Evolutionary conservation across 2,888 invertebrate species (phyloP).

Genomic region (Meteorus colon): DNA sequence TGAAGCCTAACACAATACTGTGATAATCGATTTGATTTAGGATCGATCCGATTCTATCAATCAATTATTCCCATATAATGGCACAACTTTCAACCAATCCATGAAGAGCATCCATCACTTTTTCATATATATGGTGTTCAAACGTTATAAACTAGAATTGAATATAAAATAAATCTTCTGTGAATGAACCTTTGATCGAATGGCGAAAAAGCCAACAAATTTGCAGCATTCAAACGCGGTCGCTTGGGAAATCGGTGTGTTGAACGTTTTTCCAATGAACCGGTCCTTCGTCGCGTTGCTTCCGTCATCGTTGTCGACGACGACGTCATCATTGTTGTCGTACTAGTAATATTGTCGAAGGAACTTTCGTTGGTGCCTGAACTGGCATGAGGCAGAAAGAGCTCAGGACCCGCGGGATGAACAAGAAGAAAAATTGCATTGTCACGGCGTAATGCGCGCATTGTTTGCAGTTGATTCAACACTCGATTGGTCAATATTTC

Average conservation of each 20-base stretch:
- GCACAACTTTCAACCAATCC: too few relatives aligned
- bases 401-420: constrained; percentile 69
- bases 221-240: constrained; percentile 46
- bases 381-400: constrained; percentile 60
- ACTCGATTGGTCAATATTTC: constrained; percentile 67
- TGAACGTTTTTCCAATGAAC: constrained; percentile 37
- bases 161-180: not conserved
- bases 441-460: constrained; percentile 71
- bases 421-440: constrained; percentile 73
- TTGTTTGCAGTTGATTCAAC: constrained; percentile 71
- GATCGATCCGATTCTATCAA: too few relatives aligned
- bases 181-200: constrained; percentile 66
- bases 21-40: too few relatives aligned
- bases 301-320: constrained; percentile 26
- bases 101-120: too few relatives aligned
- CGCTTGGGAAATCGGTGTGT: constrained; percentile 39
- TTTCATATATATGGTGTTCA: too few relatives aligned
- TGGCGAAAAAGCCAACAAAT: constrained; percentile 66
- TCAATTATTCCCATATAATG: too few relatives aligned
- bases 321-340: constrained; percentile 27
- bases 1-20: too few relatives aligned
- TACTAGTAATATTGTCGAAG: constrained; percentile 40
- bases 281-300: constrained; percentile 33
- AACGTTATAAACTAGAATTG: not conserved
- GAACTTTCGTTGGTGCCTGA: constrained; percentile 42